These are phyloP conservation scores for Axinella damicornis DNA, from an alignment of 37 sponge, comb jelly and placozoan species.

Conservation along the genomic window DNA sequence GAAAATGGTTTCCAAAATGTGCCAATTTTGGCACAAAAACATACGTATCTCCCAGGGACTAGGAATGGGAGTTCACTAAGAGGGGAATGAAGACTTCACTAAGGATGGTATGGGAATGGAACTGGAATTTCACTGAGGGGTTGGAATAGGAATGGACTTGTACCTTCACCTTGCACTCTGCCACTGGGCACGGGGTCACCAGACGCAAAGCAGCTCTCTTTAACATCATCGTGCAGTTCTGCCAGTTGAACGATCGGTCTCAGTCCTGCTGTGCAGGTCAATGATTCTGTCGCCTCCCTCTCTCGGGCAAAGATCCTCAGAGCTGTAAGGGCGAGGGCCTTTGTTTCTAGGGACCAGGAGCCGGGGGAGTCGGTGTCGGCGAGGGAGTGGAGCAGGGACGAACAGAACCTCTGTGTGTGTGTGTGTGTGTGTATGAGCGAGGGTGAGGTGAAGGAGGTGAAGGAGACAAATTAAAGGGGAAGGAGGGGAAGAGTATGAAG, in stretches of 20 bases:
- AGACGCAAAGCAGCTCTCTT: constrained; percentile 1
- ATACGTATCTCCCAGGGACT: too few species aligned
- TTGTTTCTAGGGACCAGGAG: constrained; percentile 15
- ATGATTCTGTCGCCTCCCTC: not conserved
- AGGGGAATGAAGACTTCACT: too few species aligned
- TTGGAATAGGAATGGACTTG: too few species aligned
- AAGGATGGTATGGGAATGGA: too few species aligned
- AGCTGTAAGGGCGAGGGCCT: constrained; percentile 2
- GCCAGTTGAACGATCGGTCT: not conserved
- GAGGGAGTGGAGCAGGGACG: not conserved
- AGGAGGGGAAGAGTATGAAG: too few species aligned
- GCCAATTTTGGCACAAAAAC: too few species aligned
- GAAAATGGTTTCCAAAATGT: too few species aligned
- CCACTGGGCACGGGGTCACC: not conserved
- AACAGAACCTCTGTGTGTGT: constrained; percentile 10
- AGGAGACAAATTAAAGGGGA: too few species aligned
- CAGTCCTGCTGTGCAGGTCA: not conserved
- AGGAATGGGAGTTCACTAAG: too few species aligned
- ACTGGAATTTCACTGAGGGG: too few species aligned
- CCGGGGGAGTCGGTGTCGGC: not conserved
- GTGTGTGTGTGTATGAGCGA: too few species aligned
- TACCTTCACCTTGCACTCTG: constrained; percentile 3
- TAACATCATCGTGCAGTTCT: not conserved
- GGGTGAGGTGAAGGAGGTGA: too few species aligned
- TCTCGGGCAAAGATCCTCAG: constrained; percentile 48